phyloP scores from a whole-genome alignment of 2,797 vertebrate species.

The Ctenopoma kingsleyae region DNA sequence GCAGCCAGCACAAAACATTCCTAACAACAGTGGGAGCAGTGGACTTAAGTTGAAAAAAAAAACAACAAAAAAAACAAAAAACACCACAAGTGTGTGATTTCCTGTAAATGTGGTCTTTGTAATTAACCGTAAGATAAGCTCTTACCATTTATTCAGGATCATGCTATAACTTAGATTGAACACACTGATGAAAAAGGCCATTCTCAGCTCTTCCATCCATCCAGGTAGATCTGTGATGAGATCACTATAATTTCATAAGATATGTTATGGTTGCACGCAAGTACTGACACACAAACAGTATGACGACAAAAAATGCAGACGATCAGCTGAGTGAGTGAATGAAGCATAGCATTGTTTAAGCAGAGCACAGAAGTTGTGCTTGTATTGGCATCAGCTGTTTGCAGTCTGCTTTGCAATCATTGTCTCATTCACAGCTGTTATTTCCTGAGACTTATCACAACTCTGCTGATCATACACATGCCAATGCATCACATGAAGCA shows the following conservation, averaged over 20 bases:
- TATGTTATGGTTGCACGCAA: too few species aligned
- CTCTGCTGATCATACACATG: too few species aligned
- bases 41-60: conserved; percentile 4
- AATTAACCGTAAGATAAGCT: background rate
- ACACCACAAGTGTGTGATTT: background rate
- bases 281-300: too few species aligned
- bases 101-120: background rate
- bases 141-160: background rate
- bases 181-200: conserved; percentile 4
- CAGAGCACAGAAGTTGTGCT: background rate
- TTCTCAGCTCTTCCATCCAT: conserved; percentile 11
- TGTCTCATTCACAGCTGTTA: background rate
- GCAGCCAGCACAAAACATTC: conserved; percentile 31
- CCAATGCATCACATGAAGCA: too few species aligned
- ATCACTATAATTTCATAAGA: too few species aligned
- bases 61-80: too few species aligned
- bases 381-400: background rate
- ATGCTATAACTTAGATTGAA: conserved; percentile 17
- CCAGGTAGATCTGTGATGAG: too few species aligned
- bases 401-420: background rate
- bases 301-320: background rate
- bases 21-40: conserved; percentile 26
- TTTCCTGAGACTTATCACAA: background rate
- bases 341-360: background rate
- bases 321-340: background rate